Conservation (phyloP, 1,140 invertebrate genomes). For the Eriocheir sinensis region DNA sequence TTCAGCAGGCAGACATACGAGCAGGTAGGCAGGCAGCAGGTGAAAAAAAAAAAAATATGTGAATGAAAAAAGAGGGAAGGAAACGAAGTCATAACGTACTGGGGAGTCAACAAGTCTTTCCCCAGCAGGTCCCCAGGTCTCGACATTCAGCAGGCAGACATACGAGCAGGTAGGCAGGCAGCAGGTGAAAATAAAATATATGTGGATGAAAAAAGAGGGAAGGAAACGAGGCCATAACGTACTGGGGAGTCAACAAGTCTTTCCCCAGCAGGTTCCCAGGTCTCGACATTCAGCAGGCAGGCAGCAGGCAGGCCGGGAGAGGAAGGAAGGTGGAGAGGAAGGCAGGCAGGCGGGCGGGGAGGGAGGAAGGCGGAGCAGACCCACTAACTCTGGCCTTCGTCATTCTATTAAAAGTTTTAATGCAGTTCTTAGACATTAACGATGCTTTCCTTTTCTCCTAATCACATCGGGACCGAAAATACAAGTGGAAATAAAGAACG, state of each 20-base stretch:
- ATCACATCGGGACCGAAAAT: background rate
- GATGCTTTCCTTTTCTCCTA: conserved; percentile 13
- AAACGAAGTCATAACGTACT: background rate
- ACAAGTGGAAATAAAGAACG: background rate
- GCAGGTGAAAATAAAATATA: background rate
- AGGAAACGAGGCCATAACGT: background rate
- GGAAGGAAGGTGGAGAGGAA: background rate
- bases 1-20: background rate
- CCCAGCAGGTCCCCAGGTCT: background rate
- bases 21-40: background rate
- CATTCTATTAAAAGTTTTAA: conserved; percentile 18
- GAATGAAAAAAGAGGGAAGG: background rate
- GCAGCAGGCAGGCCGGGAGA: too few species aligned
- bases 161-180: background rate
- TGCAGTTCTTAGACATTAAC: background rate
- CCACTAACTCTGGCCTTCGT: background rate
- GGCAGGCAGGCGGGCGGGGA: background rate
- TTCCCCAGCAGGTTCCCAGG: background rate
- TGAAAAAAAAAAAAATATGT: background rate
- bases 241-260: background rate
- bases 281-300: background rate
- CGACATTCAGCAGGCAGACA: background rate
- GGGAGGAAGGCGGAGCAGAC: too few species aligned
- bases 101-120: background rate
- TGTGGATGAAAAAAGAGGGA: background rate